Base-by-base conservation (phyloP, 2,888 invertebrate genomes). In the Apomyelois bistriatella region DNA sequence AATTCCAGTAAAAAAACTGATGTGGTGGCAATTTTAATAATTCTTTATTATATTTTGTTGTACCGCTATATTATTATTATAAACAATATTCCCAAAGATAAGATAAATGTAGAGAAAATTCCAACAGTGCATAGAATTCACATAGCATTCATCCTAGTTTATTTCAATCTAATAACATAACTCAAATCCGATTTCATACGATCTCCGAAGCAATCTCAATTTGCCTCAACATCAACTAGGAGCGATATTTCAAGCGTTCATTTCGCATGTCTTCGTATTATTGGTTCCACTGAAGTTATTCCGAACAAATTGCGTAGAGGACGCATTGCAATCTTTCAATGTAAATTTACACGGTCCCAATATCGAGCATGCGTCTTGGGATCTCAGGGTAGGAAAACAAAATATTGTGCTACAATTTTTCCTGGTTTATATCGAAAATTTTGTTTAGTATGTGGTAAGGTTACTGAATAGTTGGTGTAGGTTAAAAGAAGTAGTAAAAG, bases 281-380 rank as follows among this genome's bases (percentile, higher is more conserved):
- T 49, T 49, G 49, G 49, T 49, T 49, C 38, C 38, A 49, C 49
- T 49, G 49, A 49, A 40, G 49, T 49, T 49, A 49, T 49, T 49
- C 49, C 38, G 10, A 49, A 22, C 28, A 49, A 49, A 49, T 49
- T 49, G 49, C 49, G 49, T 49, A 49, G 49, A 49, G 49, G 49
- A 38, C 38, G 49, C 38, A 40, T 40, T 38, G 49, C 49, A 49
- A 49, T 49, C 49, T 49, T 49, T 49, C 38, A 38, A 49, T 49
- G 40, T 49, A 49, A 38, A 46, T 46, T 46, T 46, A 38, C 49
- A 49, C 38, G 38, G 38, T 30, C 28, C 6, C 28, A 40, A 38
- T 49, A 49, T 49, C 38, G 49, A 40, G 32, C 35, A 47, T 28
- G 38, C 49, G 38, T 49, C 38, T 40, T 40, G 49, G 37, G 48